Base-by-base conservation (phyloP, 2,888 invertebrate species). In the Sacculina carcini region DNA sequence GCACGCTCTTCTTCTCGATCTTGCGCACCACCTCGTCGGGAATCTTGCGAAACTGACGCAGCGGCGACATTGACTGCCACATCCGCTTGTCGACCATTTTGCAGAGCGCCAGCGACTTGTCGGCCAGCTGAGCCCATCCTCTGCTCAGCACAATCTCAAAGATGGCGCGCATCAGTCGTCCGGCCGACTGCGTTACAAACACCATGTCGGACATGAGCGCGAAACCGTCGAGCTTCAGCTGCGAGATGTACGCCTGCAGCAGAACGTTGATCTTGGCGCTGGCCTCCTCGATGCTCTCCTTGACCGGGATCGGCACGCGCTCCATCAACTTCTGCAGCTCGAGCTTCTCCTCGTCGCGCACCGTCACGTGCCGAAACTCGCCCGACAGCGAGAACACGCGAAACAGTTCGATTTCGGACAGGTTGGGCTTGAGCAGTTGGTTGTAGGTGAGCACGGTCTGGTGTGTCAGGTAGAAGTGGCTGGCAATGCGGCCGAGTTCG, bases 1-100 rank as follows among this genome's bases (percentile, higher is more conserved):
- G 84, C 63, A 87, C 83, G 64, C 82, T 84, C 60, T 98, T 98
- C 73, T 98, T 98, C 64, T 99, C 98, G 26, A 99, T 77, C 64
- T 96, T 94, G 63, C 90, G 86, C 9, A 96, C 79, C 19, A 87
- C 81, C 69, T 94, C 94, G 62, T 89, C 90, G 0, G 89, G 96
- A 76, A 94, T 90, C 65, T 92, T 96, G 57, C 84, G 75, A 63
- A 98, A 98, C 65, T 99, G 98, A 14, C 98, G 69, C 14, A 98
- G 69, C 2, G 98, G 98, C 2, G 90, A 92, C 92, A 98, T 92
- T 0, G 92, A 92, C 65, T 96, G 94, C 98, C 98, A 99, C 92
- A 96, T 94, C 31, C 96, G 73, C 1, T 89, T 75, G 64, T 96
- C 92, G 54, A 98, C 89, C 96, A 98, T 98, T 67, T 99, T 99